Percentiles rank a stretch among this genome's conserved stretches.
Conservation (phyloP, 2,888 invertebrate species). For the Pandemis heparana region DNA sequence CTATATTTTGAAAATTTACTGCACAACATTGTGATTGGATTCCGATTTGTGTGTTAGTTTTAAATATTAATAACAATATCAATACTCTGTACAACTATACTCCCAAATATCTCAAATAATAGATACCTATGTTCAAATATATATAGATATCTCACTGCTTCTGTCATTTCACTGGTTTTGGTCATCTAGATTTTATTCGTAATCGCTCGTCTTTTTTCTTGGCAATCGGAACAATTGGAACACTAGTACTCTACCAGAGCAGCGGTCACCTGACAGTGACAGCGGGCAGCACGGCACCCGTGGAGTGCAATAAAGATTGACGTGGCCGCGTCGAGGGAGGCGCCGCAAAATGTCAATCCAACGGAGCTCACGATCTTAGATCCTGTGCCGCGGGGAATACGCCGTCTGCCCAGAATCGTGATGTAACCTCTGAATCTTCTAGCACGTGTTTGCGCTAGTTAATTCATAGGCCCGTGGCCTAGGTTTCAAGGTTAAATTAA, state of each 20-base stretch:
- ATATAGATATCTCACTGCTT: neutral
- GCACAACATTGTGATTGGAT: slow-evolving; percentile 11
- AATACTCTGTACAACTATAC: too few relatives aligned
- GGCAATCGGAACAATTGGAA: neutral
- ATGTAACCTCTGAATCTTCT: slow-evolving; percentile 41
- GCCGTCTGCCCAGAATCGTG: slow-evolving; percentile 49
- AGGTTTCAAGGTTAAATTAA: neutral
- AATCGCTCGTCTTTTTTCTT: neutral
- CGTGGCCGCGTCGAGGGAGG: slow-evolving; percentile 62
- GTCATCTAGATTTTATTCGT: neutral
- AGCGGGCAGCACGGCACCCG: slow-evolving; percentile 48
- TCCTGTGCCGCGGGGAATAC: slow-evolving; percentile 64
- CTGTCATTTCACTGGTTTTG: neutral
- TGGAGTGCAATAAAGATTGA: slow-evolving; percentile 77
- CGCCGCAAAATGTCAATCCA: slow-evolving; percentile 76
- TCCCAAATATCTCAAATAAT: too few relatives aligned
- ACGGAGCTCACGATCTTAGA: slow-evolving; percentile 68
- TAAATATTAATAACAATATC: neutral
- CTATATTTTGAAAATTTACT: slow-evolving; percentile 26
- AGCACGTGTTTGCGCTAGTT: slow-evolving; percentile 29
- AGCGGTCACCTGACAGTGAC: slow-evolving; percentile 64
- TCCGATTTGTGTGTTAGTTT: slow-evolving; percentile 8
- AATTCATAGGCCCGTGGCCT: slow-evolving; percentile 21
- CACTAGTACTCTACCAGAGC: neutral
- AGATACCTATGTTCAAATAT: neutral